These are phyloP conservation scores for Octopus bimaculoides DNA, from an alignment of 1,140 invertebrate genomes.

Conservation along the genomic window DNA sequence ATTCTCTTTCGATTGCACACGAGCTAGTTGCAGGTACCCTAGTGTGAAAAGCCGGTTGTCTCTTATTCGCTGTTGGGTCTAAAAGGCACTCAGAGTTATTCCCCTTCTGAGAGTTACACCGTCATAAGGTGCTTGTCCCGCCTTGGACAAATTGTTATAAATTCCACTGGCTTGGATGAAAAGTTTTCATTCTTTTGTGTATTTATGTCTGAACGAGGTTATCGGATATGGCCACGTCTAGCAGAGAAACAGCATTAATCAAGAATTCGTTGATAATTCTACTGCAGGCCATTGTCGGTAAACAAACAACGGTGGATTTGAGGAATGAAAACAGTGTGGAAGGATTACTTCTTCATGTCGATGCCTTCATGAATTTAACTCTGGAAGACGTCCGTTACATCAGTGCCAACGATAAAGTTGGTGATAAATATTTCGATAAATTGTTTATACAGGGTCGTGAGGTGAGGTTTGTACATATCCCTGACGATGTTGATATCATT, in stretches of 20 bases:
- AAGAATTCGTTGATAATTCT: constrained; percentile 58
- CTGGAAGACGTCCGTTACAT: constrained; percentile 65
- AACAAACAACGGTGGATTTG: constrained; percentile 67
- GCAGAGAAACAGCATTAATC: constrained; percentile 38
- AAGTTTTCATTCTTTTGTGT: too few species aligned
- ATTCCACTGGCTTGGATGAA: too few species aligned
- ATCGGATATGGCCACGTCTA: not conserved
- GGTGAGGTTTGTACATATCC: constrained; percentile 69
- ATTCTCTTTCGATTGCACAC: too few species aligned
- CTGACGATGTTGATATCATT: constrained; percentile 53
- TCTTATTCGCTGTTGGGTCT: too few species aligned
- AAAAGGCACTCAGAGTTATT: too few species aligned
- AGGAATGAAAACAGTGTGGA: constrained; percentile 66
- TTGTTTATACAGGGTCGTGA: constrained; percentile 68
- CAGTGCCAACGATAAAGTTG: constrained; percentile 59
- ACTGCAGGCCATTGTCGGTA: constrained; percentile 65
- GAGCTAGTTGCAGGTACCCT: too few species aligned
- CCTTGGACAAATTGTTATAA: too few species aligned
- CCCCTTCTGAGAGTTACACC: too few species aligned
- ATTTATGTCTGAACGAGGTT: too few species aligned
- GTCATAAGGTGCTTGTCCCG: too few species aligned
- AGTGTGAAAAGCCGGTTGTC: too few species aligned
- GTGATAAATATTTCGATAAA: constrained; percentile 53
- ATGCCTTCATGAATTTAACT: constrained; percentile 71
- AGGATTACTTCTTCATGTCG: constrained; percentile 62